These are phyloP conservation scores for Dinothrombium tinctorium DNA, from an alignment of 1,140 invertebrate species.

Conservation along the genomic window DNA sequence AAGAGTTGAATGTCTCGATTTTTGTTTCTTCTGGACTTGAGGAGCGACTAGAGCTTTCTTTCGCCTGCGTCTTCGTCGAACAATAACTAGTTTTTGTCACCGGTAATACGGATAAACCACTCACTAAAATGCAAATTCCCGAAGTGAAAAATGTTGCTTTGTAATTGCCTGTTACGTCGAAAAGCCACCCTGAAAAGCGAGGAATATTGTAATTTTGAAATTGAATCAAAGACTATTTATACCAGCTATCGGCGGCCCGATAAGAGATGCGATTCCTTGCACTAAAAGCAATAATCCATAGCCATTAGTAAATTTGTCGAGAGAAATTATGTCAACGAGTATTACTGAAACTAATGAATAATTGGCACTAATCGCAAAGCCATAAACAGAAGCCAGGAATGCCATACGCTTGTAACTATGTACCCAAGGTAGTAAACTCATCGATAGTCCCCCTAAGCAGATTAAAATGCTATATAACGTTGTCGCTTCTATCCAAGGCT, in stretches of 20 bases:
- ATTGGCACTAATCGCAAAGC: slow-evolving; percentile 60
- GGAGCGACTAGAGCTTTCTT: neutral
- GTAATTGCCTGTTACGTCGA: slow-evolving; percentile 48
- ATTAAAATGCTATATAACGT: slow-evolving; percentile 53
- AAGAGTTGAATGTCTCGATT: neutral
- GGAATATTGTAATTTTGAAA: slow-evolving; percentile 5
- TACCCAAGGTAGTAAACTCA: slow-evolving; percentile 40
- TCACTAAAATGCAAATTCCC: slow-evolving; percentile 57
- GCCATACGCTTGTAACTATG: slow-evolving; percentile 36
- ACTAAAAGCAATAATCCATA: slow-evolving; percentile 64
- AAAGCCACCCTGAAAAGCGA: slow-evolving; percentile 43
- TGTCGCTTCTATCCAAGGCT: slow-evolving; percentile 41
- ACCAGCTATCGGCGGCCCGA: slow-evolving; percentile 63
- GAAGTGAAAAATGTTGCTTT: slow-evolving; percentile 62
- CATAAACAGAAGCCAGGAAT: slow-evolving; percentile 31
- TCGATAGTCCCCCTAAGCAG: slow-evolving; percentile 42
- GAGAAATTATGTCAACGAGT: slow-evolving; percentile 51
- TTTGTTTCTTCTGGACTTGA: neutral
- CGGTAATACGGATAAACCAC: slow-evolving; percentile 44
- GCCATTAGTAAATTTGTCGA: slow-evolving; percentile 67
- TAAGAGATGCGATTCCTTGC: slow-evolving; percentile 61
- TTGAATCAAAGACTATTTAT: slow-evolving; percentile 1
- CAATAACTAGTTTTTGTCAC: slow-evolving; percentile 2
- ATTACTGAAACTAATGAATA: slow-evolving; percentile 65
- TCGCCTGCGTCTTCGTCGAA: neutral